Conservation (phyloP, 1,140 invertebrate genomes). For the Bombus sylvicola region DNA sequence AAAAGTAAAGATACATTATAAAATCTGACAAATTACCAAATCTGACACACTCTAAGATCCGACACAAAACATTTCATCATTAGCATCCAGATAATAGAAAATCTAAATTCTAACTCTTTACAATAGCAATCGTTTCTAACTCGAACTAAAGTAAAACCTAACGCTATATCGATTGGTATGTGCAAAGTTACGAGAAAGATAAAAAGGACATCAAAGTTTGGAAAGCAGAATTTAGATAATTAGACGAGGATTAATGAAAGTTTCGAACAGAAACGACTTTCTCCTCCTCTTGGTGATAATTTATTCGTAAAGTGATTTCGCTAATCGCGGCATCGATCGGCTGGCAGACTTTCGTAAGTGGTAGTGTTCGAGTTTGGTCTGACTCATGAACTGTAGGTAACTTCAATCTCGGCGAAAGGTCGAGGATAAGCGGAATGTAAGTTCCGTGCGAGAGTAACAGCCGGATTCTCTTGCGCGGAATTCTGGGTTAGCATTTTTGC, state of each 20-base stretch:
- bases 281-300: slow-evolving; percentile 20
- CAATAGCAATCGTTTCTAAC: too few relatives aligned
- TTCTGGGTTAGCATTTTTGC: slow-evolving; percentile 4
- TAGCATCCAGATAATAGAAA: too few relatives aligned
- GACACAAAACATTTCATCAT: too few relatives aligned
- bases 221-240: neutral
- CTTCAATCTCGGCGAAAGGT: slow-evolving; percentile 27
- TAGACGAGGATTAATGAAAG: slow-evolving; percentile 8
- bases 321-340: slow-evolving; percentile 41
- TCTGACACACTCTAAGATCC: too few relatives aligned
- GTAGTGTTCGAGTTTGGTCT: neutral
- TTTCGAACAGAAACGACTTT: neutral
- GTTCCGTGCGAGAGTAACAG: slow-evolving; percentile 8
- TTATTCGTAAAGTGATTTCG: slow-evolving; percentile 38
- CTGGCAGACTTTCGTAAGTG: neutral
- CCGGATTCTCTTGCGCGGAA: neutral
- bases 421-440: neutral
- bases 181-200: neutral
- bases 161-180: neutral
- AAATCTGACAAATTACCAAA: too few relatives aligned
- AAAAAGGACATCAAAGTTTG: neutral
- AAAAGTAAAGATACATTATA: neutral
- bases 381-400: slow-evolving; percentile 4
- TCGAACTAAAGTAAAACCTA: neutral
- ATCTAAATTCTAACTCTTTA: too few relatives aligned